Evolutionary conservation across 2,888 invertebrate species (phyloP).

Genomic region (Limnephilus lunatus): DNA sequence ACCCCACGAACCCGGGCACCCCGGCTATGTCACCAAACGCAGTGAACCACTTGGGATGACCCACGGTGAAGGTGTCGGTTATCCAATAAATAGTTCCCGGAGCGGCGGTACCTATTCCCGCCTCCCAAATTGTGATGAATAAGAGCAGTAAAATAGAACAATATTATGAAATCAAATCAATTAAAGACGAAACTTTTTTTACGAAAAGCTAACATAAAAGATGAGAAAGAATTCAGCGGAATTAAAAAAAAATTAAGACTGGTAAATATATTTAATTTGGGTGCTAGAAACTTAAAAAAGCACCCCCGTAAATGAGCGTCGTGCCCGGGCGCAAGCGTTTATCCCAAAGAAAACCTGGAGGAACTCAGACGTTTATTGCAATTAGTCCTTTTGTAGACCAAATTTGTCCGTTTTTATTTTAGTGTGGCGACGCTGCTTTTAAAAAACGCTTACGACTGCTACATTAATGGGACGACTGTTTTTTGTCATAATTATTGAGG

Average conservation of each 20-base stretch:
- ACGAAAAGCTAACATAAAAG: not conserved
- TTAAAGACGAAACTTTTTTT: no score
- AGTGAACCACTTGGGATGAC: no score
- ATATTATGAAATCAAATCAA: no score
- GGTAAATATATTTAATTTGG: constrained; percentile 1
- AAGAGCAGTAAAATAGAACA: no score
- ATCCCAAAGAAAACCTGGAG: constrained; percentile 41
- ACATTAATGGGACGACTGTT: constrained; percentile 29
- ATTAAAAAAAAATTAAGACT: not conserved
- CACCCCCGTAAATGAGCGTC: constrained; percentile 3
- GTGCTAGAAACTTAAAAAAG: not conserved
- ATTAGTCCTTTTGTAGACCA: constrained; percentile 54
- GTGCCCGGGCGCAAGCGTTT: constrained; percentile 32
- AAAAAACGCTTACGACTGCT: constrained; percentile 59
- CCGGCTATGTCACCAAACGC: no score
- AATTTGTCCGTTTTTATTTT: constrained; percentile 37
- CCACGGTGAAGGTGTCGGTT: no score
- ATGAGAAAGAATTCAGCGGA: not conserved
- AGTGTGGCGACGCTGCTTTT: constrained; percentile 52
- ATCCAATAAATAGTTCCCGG: no score
- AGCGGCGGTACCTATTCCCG: no score
- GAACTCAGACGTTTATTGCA: constrained; percentile 60
- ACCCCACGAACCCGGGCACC: no score
- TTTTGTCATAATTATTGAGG: constrained; percentile 39
- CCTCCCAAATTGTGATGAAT: no score